Evolutionary conservation across 2,888 invertebrate genomes (phyloP).

Genomic region (Lepeophtheirus nordmannii): DNA sequence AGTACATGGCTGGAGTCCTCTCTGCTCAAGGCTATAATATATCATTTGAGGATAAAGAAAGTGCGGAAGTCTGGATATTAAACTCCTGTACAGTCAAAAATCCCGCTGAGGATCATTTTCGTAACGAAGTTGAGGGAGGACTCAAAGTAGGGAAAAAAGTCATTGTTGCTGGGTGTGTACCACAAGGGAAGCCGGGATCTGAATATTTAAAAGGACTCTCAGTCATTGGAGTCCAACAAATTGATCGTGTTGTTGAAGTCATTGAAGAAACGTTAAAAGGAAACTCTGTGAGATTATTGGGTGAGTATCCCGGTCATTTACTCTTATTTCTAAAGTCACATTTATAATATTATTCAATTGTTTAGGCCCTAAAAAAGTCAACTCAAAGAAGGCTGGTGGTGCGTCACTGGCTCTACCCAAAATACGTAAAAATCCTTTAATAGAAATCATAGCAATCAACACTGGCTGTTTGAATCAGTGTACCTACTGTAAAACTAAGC

Average conservation of each 20-base stretch:
- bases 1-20: slow-evolving; percentile 94
- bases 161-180: slow-evolving; percentile 84
- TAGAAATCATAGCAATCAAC: slow-evolving; percentile 92
- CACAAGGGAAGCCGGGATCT: slow-evolving; percentile 29
- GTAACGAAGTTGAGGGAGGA: slow-evolving; percentile 60
- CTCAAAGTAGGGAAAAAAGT: slow-evolving; percentile 57
- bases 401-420: slow-evolving; percentile 77
- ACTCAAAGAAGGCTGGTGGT: slow-evolving; percentile 65
- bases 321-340: no score
- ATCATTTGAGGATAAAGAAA: slow-evolving; percentile 49
- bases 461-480: slow-evolving; percentile 95
- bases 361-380: slow-evolving; percentile 38
- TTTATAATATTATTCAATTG: no score
- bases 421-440: slow-evolving; percentile 80
- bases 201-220: slow-evolving; percentile 56
- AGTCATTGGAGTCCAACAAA: slow-evolving; percentile 94
- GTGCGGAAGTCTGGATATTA: slow-evolving; percentile 79
- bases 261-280: slow-evolving; percentile 92
- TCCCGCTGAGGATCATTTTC: slow-evolving; percentile 88
- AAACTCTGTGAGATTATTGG: slow-evolving; percentile 56
- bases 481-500: slow-evolving; percentile 96
- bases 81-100: slow-evolving; percentile 97
- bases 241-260: slow-evolving; percentile 88
- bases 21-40: slow-evolving; percentile 42
- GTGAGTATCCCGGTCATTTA: no score